Conservation (phyloP, 2,113 vertebrate genomes). For the Grammomys dolichurus region DNA sequence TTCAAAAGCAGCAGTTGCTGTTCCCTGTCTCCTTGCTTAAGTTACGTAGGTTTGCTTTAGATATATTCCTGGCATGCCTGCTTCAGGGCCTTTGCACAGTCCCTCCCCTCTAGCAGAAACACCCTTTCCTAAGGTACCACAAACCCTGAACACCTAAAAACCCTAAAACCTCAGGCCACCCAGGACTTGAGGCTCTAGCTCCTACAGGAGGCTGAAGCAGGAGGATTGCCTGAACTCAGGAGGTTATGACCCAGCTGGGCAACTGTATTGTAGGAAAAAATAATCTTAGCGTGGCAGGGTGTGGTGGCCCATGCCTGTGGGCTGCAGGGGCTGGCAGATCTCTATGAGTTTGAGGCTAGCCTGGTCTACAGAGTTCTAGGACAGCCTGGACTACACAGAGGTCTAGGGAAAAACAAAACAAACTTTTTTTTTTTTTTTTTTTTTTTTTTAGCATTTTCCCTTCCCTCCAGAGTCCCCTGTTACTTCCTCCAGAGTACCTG, state of each 20-base stretch:
- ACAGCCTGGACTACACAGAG: not conserved
- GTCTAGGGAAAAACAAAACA: too few relatives aligned
- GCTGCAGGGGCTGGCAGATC: not conserved
- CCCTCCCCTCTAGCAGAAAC: not conserved
- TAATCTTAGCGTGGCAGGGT: not conserved
- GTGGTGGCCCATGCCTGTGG: not conserved
- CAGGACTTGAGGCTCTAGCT: not conserved
- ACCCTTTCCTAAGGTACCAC: not conserved
- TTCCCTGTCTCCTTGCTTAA: not conserved
- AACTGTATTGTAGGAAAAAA: not conserved
- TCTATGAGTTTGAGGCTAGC: not conserved
- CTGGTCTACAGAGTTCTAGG: not conserved
- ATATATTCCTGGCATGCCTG: rapidly evolving
- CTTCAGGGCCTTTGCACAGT: not conserved
- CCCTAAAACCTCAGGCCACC: not conserved
- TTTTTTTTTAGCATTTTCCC: too few relatives aligned
- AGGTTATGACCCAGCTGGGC: not conserved
- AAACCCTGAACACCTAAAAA: not conserved
- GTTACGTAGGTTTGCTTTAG: not conserved
- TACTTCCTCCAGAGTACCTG: not conserved
- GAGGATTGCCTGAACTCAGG: not conserved
- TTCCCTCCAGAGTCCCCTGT: not conserved
- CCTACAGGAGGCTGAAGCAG: not conserved
- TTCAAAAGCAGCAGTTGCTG: not conserved
- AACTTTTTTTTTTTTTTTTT: too few relatives aligned